Evolutionary conservation across 2,888 invertebrate genomes (phyloP).

Genomic region (Emmelina monodactyla): DNA sequence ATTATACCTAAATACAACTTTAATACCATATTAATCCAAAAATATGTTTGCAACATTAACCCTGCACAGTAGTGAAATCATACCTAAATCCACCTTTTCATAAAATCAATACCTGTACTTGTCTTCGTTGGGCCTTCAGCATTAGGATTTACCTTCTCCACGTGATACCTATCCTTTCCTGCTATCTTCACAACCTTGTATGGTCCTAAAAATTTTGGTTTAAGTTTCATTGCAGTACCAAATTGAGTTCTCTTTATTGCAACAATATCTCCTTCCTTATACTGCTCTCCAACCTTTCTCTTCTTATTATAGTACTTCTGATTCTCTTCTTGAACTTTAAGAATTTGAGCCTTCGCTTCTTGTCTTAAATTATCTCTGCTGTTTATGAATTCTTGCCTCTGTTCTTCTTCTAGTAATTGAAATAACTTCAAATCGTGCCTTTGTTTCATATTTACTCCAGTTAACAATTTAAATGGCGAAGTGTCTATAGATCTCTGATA

Average conservation of each 20-base stretch:
- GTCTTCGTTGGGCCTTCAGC: background rate
- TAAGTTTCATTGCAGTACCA: conserved; percentile 6
- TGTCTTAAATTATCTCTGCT: conserved; percentile 5
- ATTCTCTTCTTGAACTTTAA: conserved; percentile 11
- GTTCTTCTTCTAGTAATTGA: background rate
- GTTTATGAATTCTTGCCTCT: background rate
- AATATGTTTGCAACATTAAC: no score
- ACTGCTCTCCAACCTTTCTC: conserved; percentile 4
- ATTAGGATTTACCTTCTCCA: background rate
- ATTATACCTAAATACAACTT: no score
- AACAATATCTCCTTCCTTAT: conserved; percentile 10
- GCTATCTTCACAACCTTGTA: conserved; percentile 5
- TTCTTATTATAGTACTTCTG: background rate
- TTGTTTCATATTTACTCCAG: background rate
- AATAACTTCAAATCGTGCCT: background rate
- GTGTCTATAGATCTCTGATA: background rate
- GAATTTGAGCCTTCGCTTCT: conserved; percentile 7
- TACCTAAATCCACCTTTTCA: background rate
- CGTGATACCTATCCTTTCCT: conserved; percentile 4
- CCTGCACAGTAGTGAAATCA: background rate
- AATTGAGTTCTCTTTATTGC: conserved; percentile 13
- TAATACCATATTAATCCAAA: no score
- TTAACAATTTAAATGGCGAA: conserved; percentile 1
- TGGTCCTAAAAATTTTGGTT: conserved; percentile 10
- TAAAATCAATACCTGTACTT: background rate